These are phyloP conservation scores for Palythoa grandiflora DNA, from an alignment of 92 coral and sea anemone species.

Conservation along the genomic window DNA sequence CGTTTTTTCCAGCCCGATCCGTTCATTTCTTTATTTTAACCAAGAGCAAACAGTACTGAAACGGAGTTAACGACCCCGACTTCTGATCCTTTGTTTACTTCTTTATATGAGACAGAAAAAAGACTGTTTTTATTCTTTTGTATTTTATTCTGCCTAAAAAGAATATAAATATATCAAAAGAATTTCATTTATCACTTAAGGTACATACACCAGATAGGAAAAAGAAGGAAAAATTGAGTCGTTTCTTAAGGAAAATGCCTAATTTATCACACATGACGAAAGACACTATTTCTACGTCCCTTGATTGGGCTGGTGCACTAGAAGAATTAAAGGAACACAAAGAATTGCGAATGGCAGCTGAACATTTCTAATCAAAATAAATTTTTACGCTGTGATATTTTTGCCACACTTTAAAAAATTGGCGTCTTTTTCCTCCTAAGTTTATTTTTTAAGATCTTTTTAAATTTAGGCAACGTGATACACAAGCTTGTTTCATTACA, in stretches of 20 bases:
- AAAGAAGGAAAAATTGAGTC: neutral
- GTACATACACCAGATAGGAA: neutral
- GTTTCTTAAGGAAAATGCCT: neutral
- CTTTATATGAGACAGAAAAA: too few relatives aligned
- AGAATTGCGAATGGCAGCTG: neutral
- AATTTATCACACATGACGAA: neutral
- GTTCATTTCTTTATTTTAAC: too few relatives aligned
- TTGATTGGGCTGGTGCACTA: neutral
- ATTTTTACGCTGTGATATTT: neutral
- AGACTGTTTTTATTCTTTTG: neutral
- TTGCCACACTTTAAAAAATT: neutral
- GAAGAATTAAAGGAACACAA: neutral
- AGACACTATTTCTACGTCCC: neutral
- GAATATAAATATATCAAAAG: neutral
- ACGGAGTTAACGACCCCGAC: too few relatives aligned
- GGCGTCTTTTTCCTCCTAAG: neutral
- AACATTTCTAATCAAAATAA: neutral
- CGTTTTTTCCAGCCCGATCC: too few relatives aligned
- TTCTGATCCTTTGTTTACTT: too few relatives aligned
- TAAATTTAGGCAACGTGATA: too few relatives aligned
- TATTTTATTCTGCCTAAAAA: neutral
- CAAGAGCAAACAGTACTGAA: too few relatives aligned
- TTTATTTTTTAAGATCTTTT: too few relatives aligned
- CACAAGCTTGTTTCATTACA: too few relatives aligned
- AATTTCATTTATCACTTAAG: neutral